Conservation (phyloP, 2,797 vertebrate species). For the Clarias pachynema region DNA sequence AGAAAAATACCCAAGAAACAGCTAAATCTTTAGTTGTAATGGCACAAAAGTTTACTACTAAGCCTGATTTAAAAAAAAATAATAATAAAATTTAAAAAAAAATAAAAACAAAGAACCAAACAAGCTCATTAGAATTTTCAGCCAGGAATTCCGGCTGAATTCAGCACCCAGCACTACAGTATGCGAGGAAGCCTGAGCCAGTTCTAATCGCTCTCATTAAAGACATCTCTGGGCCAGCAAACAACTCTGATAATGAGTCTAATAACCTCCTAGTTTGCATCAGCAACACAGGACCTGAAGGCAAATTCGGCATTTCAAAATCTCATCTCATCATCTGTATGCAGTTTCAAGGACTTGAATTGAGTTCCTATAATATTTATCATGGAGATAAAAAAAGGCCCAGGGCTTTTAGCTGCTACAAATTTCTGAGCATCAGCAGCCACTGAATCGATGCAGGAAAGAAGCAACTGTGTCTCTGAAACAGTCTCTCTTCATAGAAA, state of each 20-base stretch:
- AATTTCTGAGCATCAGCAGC: background rate
- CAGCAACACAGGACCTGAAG: slow-evolving; percentile 68
- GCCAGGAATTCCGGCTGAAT: slow-evolving; percentile 39
- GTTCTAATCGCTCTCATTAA: slow-evolving; percentile 65
- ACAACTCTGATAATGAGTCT: slow-evolving; percentile 62
- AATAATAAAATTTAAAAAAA: background rate
- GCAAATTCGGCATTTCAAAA: slow-evolving; percentile 61
- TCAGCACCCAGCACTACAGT: slow-evolving; percentile 42
- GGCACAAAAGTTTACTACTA: background rate
- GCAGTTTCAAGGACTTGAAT: slow-evolving; percentile 34
- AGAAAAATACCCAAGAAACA: no score
- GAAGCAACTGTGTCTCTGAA: background rate
- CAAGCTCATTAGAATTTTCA: slow-evolving; percentile 59
- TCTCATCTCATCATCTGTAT: slow-evolving; percentile 56
- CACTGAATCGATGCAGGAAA: background rate
- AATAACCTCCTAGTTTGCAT: slow-evolving; percentile 70
- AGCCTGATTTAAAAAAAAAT: background rate
- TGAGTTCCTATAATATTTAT: slow-evolving; percentile 38
- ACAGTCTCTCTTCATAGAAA: background rate
- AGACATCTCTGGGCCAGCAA: slow-evolving; percentile 59
- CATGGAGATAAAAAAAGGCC: slow-evolving; percentile 26
- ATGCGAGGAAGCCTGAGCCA: slow-evolving; percentile 36
- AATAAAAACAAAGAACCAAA: slow-evolving; percentile 25
- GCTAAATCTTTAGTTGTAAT: no score
- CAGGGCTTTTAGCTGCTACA: slow-evolving; percentile 8